A percentile compares a stretch with the other conserved stretches of the same genome.
Conservation (phyloP, 2,113 vertebrate species). For the Balaeniceps rex region DNA sequence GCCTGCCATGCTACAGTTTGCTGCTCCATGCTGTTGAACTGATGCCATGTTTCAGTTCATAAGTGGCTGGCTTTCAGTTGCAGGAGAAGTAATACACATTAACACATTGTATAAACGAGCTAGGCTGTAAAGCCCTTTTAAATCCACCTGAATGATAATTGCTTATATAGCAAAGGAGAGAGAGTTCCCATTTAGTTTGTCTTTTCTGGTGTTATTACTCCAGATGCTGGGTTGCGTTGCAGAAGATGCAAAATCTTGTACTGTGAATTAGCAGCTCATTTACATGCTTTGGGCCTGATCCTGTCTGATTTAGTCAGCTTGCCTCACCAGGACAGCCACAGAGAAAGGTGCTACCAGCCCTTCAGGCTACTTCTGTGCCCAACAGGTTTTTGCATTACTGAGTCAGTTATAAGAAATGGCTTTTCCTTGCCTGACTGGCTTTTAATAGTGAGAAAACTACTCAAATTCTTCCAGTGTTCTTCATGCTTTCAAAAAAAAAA, state of each 20-base stretch:
- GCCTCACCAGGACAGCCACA: not conserved
- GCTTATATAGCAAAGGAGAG: not conserved
- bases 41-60: not conserved
- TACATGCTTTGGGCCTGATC: not conserved
- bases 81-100: not conserved
- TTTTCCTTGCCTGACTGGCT: not conserved
- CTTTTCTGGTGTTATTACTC: not conserved
- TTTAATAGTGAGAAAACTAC: not conserved
- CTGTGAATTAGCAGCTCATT: not conserved
- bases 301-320: not conserved
- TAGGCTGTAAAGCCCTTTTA: slow-evolving; percentile 1
- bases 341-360: not conserved
- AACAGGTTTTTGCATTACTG: not conserved
- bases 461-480: slow-evolving; percentile 4
- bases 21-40: not conserved
- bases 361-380: not conserved
- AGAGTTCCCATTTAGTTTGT: not conserved
- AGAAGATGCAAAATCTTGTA: not conserved
- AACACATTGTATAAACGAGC: not conserved
- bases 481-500: not conserved
- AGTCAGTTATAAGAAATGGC: not conserved
- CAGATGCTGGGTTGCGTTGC: not conserved
- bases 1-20: not conserved
- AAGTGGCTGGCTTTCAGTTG: not conserved
- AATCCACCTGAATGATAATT: slow-evolving; percentile 30